Evolutionary conservation across 35 echinoderm and acorn worm genomes (phyloP).

Genomic region (Anneissia japonica): DNA sequence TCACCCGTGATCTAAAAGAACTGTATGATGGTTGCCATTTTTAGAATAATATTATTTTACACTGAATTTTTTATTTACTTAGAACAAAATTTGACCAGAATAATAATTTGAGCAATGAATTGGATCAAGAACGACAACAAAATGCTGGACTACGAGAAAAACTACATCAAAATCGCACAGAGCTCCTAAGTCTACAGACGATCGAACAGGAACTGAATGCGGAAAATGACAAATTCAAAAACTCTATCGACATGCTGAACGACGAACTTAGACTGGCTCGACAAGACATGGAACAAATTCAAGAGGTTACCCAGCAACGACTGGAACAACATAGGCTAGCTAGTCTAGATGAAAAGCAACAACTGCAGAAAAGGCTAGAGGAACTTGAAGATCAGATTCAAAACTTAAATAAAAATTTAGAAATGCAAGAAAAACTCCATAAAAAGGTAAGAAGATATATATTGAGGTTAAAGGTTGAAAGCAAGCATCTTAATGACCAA

Average conservation of each 20-base stretch:
- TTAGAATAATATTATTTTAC: too few species aligned
- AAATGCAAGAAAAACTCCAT: conserved; percentile 26
- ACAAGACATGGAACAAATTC: conserved; percentile 36
- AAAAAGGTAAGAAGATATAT: conserved; percentile 51
- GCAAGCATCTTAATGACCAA: too few species aligned
- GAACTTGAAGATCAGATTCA: conserved; percentile 60
- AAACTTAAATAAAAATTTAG: conserved; percentile 38
- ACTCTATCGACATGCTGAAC: conserved; percentile 42
- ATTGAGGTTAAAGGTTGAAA: background rate
- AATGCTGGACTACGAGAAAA: conserved; percentile 53
- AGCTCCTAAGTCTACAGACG: conserved; percentile 56
- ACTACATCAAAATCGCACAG: conserved; percentile 44
- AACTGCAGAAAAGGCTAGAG: conserved; percentile 66
- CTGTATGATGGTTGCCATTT: too few species aligned
- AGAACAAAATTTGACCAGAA: conserved; percentile 94
- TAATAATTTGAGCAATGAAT: conserved; percentile 35
- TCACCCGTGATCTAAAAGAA: too few species aligned
- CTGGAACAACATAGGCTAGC: conserved; percentile 66
- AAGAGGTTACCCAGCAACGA: conserved; percentile 32
- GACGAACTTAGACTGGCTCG: conserved; percentile 55
- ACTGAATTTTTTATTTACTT: background rate
- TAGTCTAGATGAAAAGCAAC: conserved; percentile 73
- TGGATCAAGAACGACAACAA: conserved; percentile 64
- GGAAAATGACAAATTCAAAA: conserved; percentile 69
- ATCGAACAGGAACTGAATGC: conserved; percentile 74